Conservation (phyloP, 2,797 vertebrate genomes). For the Acomys russatus region DNA sequence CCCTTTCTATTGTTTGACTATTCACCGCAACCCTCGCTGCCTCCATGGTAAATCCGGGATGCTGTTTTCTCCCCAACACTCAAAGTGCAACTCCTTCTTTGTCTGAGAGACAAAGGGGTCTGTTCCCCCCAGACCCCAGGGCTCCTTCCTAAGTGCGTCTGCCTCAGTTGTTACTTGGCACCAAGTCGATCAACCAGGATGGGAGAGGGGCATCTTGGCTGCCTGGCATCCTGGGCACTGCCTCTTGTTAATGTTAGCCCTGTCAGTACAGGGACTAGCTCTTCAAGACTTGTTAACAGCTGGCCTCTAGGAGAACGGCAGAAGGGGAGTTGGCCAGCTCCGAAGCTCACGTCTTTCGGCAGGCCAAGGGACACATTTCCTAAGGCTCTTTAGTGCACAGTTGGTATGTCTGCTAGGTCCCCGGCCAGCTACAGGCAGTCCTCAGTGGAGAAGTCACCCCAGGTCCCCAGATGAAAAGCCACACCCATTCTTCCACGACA, state of each 20-base stretch:
- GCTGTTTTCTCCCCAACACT: neutral
- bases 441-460: neutral
- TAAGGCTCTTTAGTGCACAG: neutral
- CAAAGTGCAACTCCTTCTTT: neutral
- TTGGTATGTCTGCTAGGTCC: neutral
- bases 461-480: neutral
- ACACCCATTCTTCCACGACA: neutral
- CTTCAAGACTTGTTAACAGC: neutral
- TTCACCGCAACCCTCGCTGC: neutral
- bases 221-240: neutral
- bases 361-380: neutral
- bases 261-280: neutral
- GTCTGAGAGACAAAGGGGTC: neutral
- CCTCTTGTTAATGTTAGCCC: neutral
- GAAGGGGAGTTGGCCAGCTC: neutral
- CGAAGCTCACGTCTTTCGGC: neutral
- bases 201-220: neutral
- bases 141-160: neutral
- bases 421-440: neutral
- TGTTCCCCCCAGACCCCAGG: neutral
- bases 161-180: neutral
- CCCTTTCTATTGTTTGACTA: neutral
- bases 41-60: neutral
- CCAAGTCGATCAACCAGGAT: neutral
- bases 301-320: neutral